A percentile compares a stretch with the other conserved stretches of the same genome.
Conservation (phyloP, 2,888 invertebrate genomes). For the Volucella inflata region DNA sequence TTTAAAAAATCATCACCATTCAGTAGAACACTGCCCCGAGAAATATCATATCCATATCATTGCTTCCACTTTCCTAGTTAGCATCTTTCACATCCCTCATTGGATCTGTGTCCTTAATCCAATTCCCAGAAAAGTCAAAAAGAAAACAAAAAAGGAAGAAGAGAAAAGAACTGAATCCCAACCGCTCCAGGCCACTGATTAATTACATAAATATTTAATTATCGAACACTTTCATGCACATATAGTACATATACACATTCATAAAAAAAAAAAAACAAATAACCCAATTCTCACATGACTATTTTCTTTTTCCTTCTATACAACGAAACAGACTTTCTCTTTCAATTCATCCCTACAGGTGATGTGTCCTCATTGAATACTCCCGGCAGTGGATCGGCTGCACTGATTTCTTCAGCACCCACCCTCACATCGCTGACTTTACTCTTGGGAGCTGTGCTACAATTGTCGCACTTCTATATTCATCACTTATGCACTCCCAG, state of each 20-base stretch:
- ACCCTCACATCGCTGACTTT: constrained; percentile 59
- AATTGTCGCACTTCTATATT: constrained; percentile 71
- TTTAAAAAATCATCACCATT: neutral
- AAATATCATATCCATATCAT: constrained; percentile 27
- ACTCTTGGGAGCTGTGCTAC: constrained; percentile 61
- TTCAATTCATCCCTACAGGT: constrained; percentile 81
- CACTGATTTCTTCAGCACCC: constrained; percentile 70
- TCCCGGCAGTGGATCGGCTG: constrained; percentile 74
- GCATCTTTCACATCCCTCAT: neutral
- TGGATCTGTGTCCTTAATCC: constrained; percentile 38
- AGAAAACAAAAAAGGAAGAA: no score
- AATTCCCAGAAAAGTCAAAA: neutral
- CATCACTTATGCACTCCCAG: constrained; percentile 63
- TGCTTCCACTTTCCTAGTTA: neutral
- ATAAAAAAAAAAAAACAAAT: constrained; percentile 46
- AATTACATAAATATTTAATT: constrained; percentile 74
- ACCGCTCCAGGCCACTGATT: constrained; percentile 59
- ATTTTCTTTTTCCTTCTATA: constrained; percentile 77
- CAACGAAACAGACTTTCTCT: constrained; percentile 80
- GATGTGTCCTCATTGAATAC: constrained; percentile 79
- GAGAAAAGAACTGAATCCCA: constrained; percentile 8
- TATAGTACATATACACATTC: constrained; percentile 15
- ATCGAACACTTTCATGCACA: constrained; percentile 35
- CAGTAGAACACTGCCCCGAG: constrained; percentile 27
- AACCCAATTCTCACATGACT: constrained; percentile 64